Evolutionary conservation across 2,888 invertebrate genomes (phyloP).

Genomic region (Hermaeophaga mercurialis): DNA sequence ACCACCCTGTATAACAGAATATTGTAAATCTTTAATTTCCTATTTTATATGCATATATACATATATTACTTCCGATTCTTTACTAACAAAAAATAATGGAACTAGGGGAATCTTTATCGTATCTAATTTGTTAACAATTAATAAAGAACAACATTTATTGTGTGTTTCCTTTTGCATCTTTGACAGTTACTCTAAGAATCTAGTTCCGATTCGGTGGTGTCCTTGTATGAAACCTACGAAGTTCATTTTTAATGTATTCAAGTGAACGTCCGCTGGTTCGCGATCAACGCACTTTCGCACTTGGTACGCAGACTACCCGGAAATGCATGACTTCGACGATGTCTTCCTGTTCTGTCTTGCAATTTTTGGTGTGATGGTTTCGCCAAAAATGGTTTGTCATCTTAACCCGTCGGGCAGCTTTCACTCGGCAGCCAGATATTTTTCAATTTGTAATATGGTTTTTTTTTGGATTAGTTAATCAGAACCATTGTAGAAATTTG

Average conservation of each 20-base stretch:
- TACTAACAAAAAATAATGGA: too few relatives aligned
- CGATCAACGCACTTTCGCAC: slow-evolving; percentile 40
- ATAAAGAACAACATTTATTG: too few relatives aligned
- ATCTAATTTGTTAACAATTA: too few relatives aligned
- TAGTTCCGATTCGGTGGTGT: slow-evolving; percentile 2
- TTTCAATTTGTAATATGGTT: too few relatives aligned
- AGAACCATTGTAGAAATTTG: too few relatives aligned
- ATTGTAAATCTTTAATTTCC: too few relatives aligned
- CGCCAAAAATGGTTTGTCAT: slow-evolving; percentile 2
- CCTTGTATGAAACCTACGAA: slow-evolving; percentile 14
- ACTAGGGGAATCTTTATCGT: too few relatives aligned
- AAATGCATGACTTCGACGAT: slow-evolving; percentile 23
- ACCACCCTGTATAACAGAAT: too few relatives aligned
- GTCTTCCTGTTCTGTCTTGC: slow-evolving; percentile 21
- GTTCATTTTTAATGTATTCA: slow-evolving; percentile 41
- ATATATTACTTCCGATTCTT: too few relatives aligned
- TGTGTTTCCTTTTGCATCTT: neutral
- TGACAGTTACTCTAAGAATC: neutral
- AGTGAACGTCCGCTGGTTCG: slow-evolving; percentile 45
- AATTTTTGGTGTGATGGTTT: neutral
- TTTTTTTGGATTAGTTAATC: too few relatives aligned
- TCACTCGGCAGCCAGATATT: too few relatives aligned
- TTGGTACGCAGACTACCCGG: slow-evolving; percentile 27
- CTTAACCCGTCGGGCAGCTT: neutral
- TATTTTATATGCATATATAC: too few relatives aligned